Conservation (phyloP, 2,797 vertebrate genomes). For the Smutsia gigantea region DNA sequence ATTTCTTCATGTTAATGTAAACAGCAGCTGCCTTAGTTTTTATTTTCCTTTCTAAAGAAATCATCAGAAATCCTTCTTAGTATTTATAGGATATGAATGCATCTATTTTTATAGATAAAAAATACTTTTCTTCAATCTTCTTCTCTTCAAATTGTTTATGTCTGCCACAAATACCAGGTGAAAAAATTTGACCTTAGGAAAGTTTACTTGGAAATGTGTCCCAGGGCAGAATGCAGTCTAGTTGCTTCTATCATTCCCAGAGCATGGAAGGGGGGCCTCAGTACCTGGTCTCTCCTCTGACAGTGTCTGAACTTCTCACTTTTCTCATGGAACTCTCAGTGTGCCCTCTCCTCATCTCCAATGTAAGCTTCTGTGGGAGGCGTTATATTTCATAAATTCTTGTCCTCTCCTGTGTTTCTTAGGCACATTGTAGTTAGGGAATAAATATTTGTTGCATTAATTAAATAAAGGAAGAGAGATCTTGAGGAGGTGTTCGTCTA, state of each 20-base stretch:
- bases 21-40: neutral
- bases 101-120: neutral
- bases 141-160: neutral
- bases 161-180: neutral
- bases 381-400: neutral
- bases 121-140: neutral
- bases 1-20: conserved; percentile 51
- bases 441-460: neutral
- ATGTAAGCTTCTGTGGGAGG: neutral
- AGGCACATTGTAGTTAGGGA: neutral
- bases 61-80: neutral
- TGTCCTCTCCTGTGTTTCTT: neutral
- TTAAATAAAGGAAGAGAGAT: conserved; percentile 35
- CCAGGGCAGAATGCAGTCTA: neutral
- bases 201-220: neutral
- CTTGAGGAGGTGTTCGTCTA: neutral
- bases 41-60: conserved; percentile 7
- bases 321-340: neutral
- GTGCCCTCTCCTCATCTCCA: neutral
- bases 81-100: neutral
- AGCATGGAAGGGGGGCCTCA: rapidly evolving
- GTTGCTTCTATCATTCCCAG: neutral
- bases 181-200: neutral
- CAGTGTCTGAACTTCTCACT: neutral
- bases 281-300: neutral